Base-by-base conservation (phyloP, 2,888 invertebrate genomes). In the Graphium colonna region DNA sequence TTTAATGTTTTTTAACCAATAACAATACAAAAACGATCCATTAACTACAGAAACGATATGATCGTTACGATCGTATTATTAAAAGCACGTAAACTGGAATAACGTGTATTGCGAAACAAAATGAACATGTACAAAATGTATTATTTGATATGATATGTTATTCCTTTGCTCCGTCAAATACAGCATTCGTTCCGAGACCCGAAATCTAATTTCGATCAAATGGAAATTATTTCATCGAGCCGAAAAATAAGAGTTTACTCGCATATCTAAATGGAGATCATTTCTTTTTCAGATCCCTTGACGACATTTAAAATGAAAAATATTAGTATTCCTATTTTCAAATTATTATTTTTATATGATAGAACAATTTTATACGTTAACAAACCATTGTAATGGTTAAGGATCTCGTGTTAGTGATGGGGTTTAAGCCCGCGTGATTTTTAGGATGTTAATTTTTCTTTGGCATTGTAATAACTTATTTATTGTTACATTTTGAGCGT, bases 181-280 rank as follows among this genome's bases (percentile, higher is more conserved):
- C 26, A 55, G 41, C 28, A 41, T 45, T 43, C 51, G 26, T 13
- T 41, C n/a, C n/a, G n/a, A n/a, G n/a, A n/a, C n/a, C 43, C 40
- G 46, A 47, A 58, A 52, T 46, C 53, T 56, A 50, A 55, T 56
- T 53, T 52, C 52, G 51, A 52, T 54, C 52, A 44, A 47, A 47
- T 39, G 45, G 54, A 50, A 56, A 54, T 51, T 58, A 52, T 58
- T 58, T 48, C 57, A 60, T 38, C 59, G 55, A 62, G 36, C 55
- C 56, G 56, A 52, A 52, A 58, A 61, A 60, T 63, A 60, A 58
- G 57, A 56, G 38, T 56, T 55, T 53, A 49, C 47, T 51, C 36
- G 42, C 36, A 49, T 50, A 58, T 51, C 46, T 33, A 44, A 51
- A 39, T 44, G 28, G 28, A 18, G 31, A 28, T 40, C 51, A 17